Evolutionary conservation across 1,140 invertebrate species (phyloP), one percentile per base, ranked within the genome.

Genomic region (Magallana angulata): DNA sequence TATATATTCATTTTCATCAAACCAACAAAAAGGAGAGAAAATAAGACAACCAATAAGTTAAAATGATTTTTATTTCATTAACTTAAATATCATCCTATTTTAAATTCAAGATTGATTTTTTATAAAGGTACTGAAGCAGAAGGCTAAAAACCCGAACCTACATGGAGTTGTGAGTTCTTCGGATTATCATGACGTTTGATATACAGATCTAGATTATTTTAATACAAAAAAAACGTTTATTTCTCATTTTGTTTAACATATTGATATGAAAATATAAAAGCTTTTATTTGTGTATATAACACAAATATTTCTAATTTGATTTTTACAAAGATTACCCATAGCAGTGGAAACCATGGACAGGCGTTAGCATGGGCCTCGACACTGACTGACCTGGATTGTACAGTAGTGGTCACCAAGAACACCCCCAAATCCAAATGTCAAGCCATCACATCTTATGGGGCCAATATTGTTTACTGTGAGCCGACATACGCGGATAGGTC

Each of bases 401-500:
- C 89, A 86, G 94, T 95, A 5, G 93, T 95, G 60, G 92, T 95
- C 8, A 94, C 95, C 3, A 89, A 92, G 84, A 92, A 91, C 84
- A 92, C 94, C 8, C 91, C 94, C 36, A 88, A 90, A 59, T 91
- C 92, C 0, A 95, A 95, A 86, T 91, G 92, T 30, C 87, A 91
- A 57, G 94, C 94, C n/a, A 95, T 95, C 36, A 82, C 91, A 85
- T 90, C 88, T 9, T 95, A 95, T 91, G 94, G 94, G 36, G 94
- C 94, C 14, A 85, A 93, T 16, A 83, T 92, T 36, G 68, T 94
- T 12, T 91, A 92, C 80, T 95, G 95, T 92, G 90, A 91, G 90
- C 92, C 81, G 59, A 84, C 88, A 57, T 92, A 83, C 84, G 86
- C 88, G 30, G 86, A 59, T 8, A 62, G 83, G 24, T 58, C 48